Percentiles rank a stretch among this genome's conserved stretches.
These are phyloP conservation scores for Eupithecia subfuscata DNA, from an alignment of 2,888 invertebrate species.

Conservation along the genomic window DNA sequence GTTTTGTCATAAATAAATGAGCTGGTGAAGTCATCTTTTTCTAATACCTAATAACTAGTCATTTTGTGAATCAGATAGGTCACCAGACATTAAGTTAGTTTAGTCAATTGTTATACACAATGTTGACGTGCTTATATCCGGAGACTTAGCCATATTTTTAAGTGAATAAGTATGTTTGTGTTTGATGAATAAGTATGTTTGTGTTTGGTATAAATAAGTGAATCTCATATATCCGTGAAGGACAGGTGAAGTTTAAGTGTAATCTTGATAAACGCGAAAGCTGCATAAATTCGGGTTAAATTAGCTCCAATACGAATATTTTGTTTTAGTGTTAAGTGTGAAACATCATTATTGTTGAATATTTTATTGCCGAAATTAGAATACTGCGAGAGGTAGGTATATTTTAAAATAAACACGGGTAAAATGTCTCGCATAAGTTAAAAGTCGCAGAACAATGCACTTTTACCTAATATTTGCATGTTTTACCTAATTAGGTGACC, in stretches of 20 bases:
- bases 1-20: slow-evolving; percentile 28
- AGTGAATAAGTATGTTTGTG: background rate
- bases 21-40: slow-evolving; percentile 30
- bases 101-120: background rate
- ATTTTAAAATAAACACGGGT: background rate
- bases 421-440: background rate
- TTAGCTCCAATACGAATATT: background rate
- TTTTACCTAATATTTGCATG: background rate
- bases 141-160: background rate
- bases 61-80: slow-evolving; percentile 18
- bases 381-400: background rate
- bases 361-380: background rate
- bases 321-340: background rate
- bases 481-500: background rate
- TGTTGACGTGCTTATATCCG: background rate
- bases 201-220: background rate
- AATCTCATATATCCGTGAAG: background rate
- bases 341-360: background rate
- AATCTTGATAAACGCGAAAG: background rate
- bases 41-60: slow-evolving; percentile 12
- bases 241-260: background rate
- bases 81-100: background rate
- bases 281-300: background rate
- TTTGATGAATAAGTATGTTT: background rate
- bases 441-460: background rate